Conservation (phyloP, 2,113 vertebrate genomes). For the Ceratotherium simum region DNA sequence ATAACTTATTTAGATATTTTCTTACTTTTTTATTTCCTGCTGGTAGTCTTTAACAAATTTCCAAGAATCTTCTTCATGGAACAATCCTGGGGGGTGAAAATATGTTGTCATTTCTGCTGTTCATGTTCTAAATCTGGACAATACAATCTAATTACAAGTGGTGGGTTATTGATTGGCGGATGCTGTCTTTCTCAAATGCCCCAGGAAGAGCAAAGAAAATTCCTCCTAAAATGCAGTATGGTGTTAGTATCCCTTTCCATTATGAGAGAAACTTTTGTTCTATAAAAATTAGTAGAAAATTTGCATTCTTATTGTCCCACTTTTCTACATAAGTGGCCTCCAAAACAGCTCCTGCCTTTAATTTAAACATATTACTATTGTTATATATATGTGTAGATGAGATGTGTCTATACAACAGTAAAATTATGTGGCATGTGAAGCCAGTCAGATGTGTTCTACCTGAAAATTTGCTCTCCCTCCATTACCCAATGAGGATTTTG, state of each 20-base stretch:
- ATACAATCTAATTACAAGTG: neutral
- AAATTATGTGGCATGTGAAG: neutral
- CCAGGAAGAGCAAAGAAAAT: slow-evolving; percentile 58
- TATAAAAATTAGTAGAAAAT: slow-evolving; percentile 60
- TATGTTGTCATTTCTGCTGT: neutral
- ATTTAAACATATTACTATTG: neutral
- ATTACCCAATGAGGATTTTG: neutral
- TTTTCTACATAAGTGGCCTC: neutral
- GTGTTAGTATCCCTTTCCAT: slow-evolving; percentile 56
- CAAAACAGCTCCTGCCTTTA: neutral
- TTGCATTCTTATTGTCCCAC: neutral
- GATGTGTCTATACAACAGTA: neutral
- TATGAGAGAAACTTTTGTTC: slow-evolving; percentile 19
- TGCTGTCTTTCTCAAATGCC: slow-evolving; percentile 59
- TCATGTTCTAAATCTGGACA: neutral
- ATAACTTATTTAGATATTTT: neutral
- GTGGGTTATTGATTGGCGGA: slow-evolving; percentile 45
- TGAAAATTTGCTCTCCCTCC: neutral
- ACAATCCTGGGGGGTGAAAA: neutral
- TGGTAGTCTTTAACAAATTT: neutral
- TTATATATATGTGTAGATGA: neutral
- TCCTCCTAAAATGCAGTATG: slow-evolving; percentile 60
- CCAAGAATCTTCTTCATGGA: neutral
- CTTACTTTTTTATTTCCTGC: neutral
- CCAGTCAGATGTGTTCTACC: neutral